Base-by-base conservation (phyloP, 2,797 vertebrate genomes). In the Florisuga fusca region DNA sequence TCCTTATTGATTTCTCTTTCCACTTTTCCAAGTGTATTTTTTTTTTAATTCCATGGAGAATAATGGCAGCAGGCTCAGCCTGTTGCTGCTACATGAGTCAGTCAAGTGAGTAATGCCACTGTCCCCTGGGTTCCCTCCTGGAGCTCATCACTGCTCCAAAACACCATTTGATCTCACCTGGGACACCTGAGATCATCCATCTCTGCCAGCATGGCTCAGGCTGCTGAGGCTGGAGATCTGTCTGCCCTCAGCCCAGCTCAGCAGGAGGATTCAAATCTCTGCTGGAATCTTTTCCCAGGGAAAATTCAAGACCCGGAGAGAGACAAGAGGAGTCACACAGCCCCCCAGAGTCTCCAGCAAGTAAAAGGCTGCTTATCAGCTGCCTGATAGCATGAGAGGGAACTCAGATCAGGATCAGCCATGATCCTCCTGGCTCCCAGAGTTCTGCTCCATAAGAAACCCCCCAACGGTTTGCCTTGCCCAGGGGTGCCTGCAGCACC, bases 41-140 rank as follows among this genome's bases (percentile, higher is more conserved):
- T 67, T 48, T 41, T 23, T 6, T 34, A 21, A 76, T 68, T 59
- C 62, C 57, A 7, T 41, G 61, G 77, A 53, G 78, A 51, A 54
- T 57, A 36, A 43, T 46, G 4, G 0, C 17, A 80, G 83, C 91
- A 85, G 69, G 6, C 69, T 68, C 87, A 84, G 89, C 82, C 84
- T 83, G 84, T 82, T 87, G 88, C 81, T 54, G 71, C 36, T 90
- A 15, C 74, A 5, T 93, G 90, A 95, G 80, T 96, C 92, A 97
- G 75, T 74, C 74, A 64, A 87, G 57, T 91, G 90, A 94, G 77
- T 95, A 90, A 94, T 43, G 54, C 84, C 71, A 55, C 31, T 57
- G 21, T 48, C 80, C 38, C n/a, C 63, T 45, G 88, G 82, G 29
- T 75, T 92, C 90, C 69, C 86, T 82, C 57, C 71, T 50, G 1